These are phyloP conservation scores for Hermaeophaga mercurialis DNA, from an alignment of 2,888 invertebrate genomes.

Conservation along the genomic window DNA sequence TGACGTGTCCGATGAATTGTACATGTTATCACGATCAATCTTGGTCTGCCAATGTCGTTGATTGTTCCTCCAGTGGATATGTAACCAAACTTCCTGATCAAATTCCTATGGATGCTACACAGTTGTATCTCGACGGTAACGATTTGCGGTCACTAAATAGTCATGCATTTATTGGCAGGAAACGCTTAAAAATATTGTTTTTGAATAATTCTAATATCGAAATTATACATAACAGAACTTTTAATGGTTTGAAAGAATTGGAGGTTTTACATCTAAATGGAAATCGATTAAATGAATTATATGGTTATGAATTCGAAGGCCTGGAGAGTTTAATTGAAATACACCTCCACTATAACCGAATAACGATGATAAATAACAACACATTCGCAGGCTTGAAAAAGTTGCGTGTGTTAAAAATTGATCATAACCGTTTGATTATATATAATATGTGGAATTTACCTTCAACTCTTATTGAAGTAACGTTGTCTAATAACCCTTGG, in stretches of 20 bases:
- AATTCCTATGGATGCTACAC: conserved; percentile 91
- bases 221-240: conserved; percentile 79
- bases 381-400: conserved; percentile 72
- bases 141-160: conserved; percentile 75
- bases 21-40: conserved; percentile 88
- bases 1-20: conserved; percentile 87
- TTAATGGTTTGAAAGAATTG: conserved; percentile 80
- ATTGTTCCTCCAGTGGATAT: conserved; percentile 76
- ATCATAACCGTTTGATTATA: conserved; percentile 72
- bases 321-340: conserved; percentile 73
- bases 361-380: conserved; percentile 70
- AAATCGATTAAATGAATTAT: conserved; percentile 71
- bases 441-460: conserved; percentile 77
- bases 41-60: conserved; percentile 85
- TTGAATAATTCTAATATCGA: conserved; percentile 81
- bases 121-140: conserved; percentile 84
- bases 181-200: conserved; percentile 75
- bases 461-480: conserved; percentile 67
- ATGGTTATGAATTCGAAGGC: conserved; percentile 82
- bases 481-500: conserved; percentile 77
- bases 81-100: conserved; percentile 73
- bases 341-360: conserved; percentile 75
- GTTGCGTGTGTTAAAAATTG: conserved; percentile 69
- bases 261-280: conserved; percentile 77
- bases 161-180: conserved; percentile 85